Conservation (phyloP, 2,797 vertebrate genomes). For the Emys orbicularis region DNA sequence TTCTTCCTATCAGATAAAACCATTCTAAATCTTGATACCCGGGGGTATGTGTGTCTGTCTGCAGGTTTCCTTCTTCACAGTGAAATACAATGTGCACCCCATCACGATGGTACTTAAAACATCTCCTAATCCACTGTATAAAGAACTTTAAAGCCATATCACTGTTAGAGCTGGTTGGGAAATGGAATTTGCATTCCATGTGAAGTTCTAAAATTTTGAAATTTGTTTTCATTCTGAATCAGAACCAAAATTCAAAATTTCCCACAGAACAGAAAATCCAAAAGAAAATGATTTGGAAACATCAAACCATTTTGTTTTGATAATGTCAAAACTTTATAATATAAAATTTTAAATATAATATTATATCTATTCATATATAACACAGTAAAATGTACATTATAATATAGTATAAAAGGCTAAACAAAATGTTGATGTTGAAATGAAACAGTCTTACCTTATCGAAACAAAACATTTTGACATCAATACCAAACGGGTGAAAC, state of each 20-base stretch:
- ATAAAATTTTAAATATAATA: neutral
- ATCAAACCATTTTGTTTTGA: neutral
- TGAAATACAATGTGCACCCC: neutral
- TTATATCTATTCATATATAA: neutral
- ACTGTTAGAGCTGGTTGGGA: neutral
- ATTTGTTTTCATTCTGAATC: neutral
- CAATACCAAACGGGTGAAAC: neutral
- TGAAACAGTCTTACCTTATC: neutral
- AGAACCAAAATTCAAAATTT: neutral
- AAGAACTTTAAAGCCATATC: neutral
- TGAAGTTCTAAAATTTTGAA: neutral
- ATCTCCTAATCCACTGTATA: accelerated
- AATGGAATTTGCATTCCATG: neutral
- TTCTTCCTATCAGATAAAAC: neutral
- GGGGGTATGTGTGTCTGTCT: neutral
- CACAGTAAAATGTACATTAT: neutral
- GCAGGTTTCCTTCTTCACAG: accelerated
- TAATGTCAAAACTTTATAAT: neutral
- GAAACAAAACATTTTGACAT: neutral
- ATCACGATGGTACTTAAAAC: accelerated
- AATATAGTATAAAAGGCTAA: neutral
- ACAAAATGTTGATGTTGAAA: neutral
- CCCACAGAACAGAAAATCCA: neutral
- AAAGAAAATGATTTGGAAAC: neutral
- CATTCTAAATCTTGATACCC: accelerated